Base-by-base conservation (phyloP, 2,888 invertebrate genomes). In the Dorcus hopei region DNA sequence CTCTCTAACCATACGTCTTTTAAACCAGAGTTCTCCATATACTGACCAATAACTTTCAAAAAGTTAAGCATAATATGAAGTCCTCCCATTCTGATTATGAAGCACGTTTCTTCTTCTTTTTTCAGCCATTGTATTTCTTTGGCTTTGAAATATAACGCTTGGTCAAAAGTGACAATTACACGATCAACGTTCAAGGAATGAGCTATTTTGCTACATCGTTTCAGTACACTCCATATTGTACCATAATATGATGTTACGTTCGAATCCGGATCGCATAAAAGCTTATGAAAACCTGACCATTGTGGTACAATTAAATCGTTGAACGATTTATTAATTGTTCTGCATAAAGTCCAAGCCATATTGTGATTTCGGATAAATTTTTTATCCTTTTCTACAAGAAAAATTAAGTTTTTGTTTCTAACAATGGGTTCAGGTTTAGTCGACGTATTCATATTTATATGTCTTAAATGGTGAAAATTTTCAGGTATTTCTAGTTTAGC, bases 51-150 rank as follows among this genome's bases (percentile, higher is more conserved):
- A 14, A 59, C 54, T 52, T 60, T 62, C 38, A 63, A 40, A 48
- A 66, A 66, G 45, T 66, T 64, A 11, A 63, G 9, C 39, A 57
- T 55, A 42, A 61, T 57, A 47, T 64, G 61, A 49, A 66, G 59
- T 14, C 61, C 64, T 14, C 64, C 61, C 41, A 65, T 23, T 14
- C 61, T 41, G 9, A 65, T 52, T 41, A 64, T 50, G 26, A 47
- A 52, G 11, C 57, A 9, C 41, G 51, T 38, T 33, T 41, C 49
- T 8, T 58, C 52, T 14, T 56, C 49, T 3, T 38, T 45, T 23
- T 57, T 55, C 8, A 49, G 16, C 62, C 62, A 62, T 38, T 65
- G 63, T n/a, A 62, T 26, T 54, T 62, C 59, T 49, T 63, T 58
- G 16, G 60, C 61, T 54, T 65, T 65, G 40, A 33, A 62, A 50